These are phyloP conservation scores for Microplitis manilae DNA, from an alignment of 2,888 invertebrate species.

Conservation along the genomic window DNA sequence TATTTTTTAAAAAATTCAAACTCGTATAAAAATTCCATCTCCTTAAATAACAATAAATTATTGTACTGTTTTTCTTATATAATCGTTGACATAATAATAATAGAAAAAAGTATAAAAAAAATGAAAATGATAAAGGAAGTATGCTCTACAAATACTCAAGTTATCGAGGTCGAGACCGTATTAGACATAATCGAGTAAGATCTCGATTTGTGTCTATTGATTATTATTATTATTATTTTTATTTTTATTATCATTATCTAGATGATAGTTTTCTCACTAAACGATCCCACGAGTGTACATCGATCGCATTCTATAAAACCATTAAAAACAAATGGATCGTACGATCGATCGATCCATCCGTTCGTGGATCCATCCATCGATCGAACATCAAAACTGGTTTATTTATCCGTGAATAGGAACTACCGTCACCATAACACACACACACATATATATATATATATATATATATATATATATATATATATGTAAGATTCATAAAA, in stretches of 20 bases:
- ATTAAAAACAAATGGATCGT: conserved; percentile 29
- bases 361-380: not conserved
- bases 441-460: too few species aligned
- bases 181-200: conserved; percentile 13
- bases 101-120: conserved; percentile 2
- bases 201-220: conserved; percentile 10
- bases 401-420: conserved; percentile 17
- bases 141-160: conserved; percentile 5
- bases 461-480: not conserved
- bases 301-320: conserved; percentile 21
- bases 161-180: conserved; percentile 33
- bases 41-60: not conserved
- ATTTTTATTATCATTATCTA: not conserved
- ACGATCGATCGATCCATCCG: conserved; percentile 9
- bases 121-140: not conserved
- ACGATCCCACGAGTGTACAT: conserved; percentile 33
- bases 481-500: not conserved
- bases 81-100: not conserved
- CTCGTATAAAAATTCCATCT: not conserved
- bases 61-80: not conserved
- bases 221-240: conserved; percentile 9
- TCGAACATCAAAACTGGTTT: conserved; percentile 28
- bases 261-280: conserved; percentile 19
- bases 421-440: not conserved
- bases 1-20: not conserved